A percentile compares a stretch with the other conserved stretches of the same genome.
phyloP scores from a whole-genome alignment of 37 sponge, comb jelly and placozoan species.

The Oopsacas minuta region DNA sequence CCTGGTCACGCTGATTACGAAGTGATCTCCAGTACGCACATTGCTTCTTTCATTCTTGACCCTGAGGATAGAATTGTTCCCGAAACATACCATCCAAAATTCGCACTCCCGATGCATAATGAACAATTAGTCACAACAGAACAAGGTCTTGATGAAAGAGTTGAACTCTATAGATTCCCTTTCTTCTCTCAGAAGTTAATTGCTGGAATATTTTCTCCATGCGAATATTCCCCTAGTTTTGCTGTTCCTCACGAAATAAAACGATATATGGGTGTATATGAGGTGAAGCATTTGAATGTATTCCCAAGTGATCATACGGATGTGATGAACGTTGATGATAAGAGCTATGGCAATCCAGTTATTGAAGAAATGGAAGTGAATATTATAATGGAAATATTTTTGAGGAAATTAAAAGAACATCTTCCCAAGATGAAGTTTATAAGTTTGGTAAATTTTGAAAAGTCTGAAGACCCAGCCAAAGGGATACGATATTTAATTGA shows the following conservation, averaged over 20 bases:
- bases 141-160: neutral
- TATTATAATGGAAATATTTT: neutral
- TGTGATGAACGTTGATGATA: constrained; percentile 6
- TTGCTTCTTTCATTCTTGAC: neutral
- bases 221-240: neutral
- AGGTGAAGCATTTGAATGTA: neutral
- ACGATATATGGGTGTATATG: constrained; percentile 14
- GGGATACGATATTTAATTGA: neutral
- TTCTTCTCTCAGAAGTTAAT: neutral
- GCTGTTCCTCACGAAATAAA: neutral
- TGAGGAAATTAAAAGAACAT: neutral
- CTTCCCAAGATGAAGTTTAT: neutral
- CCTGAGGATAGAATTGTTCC: neutral
- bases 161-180: neutral
- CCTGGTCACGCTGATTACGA: neutral
- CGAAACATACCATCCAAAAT: neutral
- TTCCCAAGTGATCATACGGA: neutral
- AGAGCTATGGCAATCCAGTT: neutral
- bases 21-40: neutral
- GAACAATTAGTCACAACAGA: neutral
- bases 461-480: neutral
- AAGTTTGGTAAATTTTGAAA: constrained; percentile 10
- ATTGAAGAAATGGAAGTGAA: neutral
- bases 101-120: constrained; percentile 5
- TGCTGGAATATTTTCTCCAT: neutral